Evolutionary conservation across 2,113 vertebrate species (phyloP).

Genomic region (Poeciliopsis prolifica): DNA sequence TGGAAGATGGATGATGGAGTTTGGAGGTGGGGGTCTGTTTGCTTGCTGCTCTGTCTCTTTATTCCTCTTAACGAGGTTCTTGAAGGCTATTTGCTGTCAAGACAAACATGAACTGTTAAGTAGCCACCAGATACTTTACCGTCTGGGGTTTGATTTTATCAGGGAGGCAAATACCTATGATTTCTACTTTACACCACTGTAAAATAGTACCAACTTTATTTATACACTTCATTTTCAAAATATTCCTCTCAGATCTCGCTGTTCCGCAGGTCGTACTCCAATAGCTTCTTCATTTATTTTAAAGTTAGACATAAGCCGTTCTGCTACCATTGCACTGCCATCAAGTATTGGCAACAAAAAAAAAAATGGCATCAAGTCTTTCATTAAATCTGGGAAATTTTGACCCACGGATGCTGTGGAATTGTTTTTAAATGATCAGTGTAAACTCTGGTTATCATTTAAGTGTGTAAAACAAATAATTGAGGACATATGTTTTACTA

Average conservation of each 20-base stretch:
- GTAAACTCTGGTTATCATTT: too few species aligned
- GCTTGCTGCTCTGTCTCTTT: conserved; percentile 91
- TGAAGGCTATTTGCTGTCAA: conserved; percentile 99
- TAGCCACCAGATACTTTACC: not conserved
- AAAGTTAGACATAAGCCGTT: not conserved
- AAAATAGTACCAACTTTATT: not conserved
- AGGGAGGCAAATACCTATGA: not conserved
- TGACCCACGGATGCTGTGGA: not conserved
- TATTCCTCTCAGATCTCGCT: not conserved
- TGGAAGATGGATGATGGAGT: conserved; percentile 96
- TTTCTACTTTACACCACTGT: not conserved
- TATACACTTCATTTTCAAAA: not conserved
- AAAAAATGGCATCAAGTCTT: not conserved
- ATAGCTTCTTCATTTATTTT: not conserved
- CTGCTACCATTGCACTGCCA: too few species aligned
- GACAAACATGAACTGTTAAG: conserved; percentile 32
- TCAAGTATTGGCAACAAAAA: too few species aligned
- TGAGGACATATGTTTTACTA: too few species aligned
- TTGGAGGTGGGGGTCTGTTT: conserved; percentile 90
- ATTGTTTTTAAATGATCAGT: not conserved
- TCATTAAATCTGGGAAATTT: not conserved
- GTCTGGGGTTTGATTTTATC: too few species aligned
- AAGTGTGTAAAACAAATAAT: too few species aligned
- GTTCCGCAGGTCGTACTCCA: not conserved
- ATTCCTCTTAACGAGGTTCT: conserved; percentile 97